Evolutionary conservation across 2,888 invertebrate genomes (phyloP).

Genomic region (Exocentrus adspersus): DNA sequence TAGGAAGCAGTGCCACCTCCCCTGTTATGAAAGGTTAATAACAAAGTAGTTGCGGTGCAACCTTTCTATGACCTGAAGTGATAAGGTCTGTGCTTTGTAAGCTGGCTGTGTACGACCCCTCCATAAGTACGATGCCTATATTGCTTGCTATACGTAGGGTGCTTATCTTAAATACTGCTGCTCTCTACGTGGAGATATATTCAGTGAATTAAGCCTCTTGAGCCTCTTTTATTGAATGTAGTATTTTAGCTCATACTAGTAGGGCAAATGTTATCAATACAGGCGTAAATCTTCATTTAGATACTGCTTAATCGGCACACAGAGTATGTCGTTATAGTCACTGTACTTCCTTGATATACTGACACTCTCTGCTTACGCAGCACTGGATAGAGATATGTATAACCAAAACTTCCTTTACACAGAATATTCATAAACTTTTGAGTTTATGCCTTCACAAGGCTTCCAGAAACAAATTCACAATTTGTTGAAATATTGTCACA

Average conservation of each 20-base stretch:
- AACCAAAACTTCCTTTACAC: too few species aligned
- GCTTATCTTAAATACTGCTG: constrained; percentile 53
- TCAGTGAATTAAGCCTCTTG: constrained; percentile 43
- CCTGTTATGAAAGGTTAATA: constrained; percentile 57
- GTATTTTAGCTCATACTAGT: constrained; percentile 7
- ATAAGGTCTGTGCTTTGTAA: constrained; percentile 51
- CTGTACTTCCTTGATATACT: too few species aligned
- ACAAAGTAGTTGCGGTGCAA: constrained; percentile 58
- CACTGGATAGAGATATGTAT: too few species aligned
- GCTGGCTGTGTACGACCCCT: constrained; percentile 34
- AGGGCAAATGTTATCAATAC: background rate
- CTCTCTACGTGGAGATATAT: constrained; percentile 48
- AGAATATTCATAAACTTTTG: too few species aligned
- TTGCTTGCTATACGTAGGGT: constrained; percentile 48
- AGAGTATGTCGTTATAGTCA: too few species aligned
- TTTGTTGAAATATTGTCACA: too few species aligned
- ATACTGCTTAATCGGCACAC: too few species aligned
- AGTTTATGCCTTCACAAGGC: too few species aligned
- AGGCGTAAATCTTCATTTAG: too few species aligned
- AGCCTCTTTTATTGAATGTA: constrained; percentile 18
- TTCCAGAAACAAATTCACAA: too few species aligned
- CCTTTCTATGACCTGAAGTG: constrained; percentile 58
- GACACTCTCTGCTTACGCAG: too few species aligned
- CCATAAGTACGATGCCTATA: constrained; percentile 41
- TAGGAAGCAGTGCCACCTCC: constrained; percentile 50